Evolutionary conservation across 2,888 invertebrate species (phyloP).

Genomic region (Nomada flava): DNA sequence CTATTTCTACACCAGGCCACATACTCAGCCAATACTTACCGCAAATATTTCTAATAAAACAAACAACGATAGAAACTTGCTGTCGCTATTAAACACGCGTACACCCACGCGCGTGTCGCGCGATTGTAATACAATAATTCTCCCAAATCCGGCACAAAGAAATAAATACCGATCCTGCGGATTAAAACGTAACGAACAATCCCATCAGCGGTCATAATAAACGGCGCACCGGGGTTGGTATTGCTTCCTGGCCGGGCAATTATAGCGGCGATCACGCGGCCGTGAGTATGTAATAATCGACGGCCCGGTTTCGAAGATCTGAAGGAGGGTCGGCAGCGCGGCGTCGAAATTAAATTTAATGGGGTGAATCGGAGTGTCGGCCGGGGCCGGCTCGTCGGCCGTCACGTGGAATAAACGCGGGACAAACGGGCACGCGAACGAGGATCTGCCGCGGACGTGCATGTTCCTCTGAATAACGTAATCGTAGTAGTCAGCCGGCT

Average conservation of each 20-base stretch:
- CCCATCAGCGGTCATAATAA: constrained; percentile 17
- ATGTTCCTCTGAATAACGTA: constrained; percentile 72
- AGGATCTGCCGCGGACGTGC: constrained; percentile 57
- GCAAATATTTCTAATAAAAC: too few relatives aligned
- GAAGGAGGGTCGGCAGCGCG: constrained; percentile 37
- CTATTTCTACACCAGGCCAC: too few relatives aligned
- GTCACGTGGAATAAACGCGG: constrained; percentile 66
- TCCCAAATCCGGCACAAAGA: too few relatives aligned
- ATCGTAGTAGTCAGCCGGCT: constrained; percentile 75
- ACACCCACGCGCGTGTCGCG: too few relatives aligned
- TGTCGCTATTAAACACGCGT: too few relatives aligned
- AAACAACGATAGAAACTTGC: too few relatives aligned
- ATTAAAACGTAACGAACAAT: neutral
- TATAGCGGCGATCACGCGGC: constrained; percentile 53
- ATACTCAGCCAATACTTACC: too few relatives aligned
- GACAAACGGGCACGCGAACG: constrained; percentile 64
- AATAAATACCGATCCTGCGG: too few relatives aligned
- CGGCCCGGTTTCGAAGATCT: constrained; percentile 62
- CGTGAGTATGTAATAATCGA: constrained; percentile 59
- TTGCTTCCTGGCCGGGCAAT: constrained; percentile 50
- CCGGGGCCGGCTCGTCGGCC: constrained; percentile 49
- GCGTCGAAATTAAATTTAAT: constrained; percentile 81
- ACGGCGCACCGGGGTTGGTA: constrained; percentile 28
- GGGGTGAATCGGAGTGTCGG: constrained; percentile 80
- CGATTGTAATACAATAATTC: too few relatives aligned